Conservation (phyloP, 2,888 invertebrate genomes). For the Stegophylla sp. region DNA sequence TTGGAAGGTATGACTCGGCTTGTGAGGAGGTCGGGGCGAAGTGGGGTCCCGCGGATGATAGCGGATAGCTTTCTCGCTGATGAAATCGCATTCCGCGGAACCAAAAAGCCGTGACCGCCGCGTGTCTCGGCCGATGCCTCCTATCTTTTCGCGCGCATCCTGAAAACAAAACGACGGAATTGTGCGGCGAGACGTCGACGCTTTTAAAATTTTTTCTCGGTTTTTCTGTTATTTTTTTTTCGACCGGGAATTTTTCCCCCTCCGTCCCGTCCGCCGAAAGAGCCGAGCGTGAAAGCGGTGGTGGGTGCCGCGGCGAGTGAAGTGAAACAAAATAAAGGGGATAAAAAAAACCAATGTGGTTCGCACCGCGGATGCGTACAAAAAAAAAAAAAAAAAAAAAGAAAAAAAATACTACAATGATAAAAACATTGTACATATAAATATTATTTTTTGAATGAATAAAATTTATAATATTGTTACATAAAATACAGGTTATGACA, state of each 20-base stretch:
- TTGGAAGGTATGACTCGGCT: not conserved
- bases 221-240: not conserved
- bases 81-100: conserved; percentile 57
- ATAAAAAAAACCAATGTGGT: not conserved
- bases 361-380: not conserved
- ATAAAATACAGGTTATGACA: no score
- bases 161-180: conserved; percentile 41
- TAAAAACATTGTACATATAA: no score
- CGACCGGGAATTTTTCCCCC: not conserved
- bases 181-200: conserved; percentile 19
- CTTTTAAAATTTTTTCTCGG: conserved; percentile 8
- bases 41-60: not conserved
- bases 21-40: not conserved
- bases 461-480: no score
- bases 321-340: not conserved
- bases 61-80: conserved; percentile 44
- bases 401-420: not conserved
- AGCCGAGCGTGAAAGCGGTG: not conserved
- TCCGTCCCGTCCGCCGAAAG: not conserved
- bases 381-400: not conserved
- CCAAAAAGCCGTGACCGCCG: conserved; percentile 46
- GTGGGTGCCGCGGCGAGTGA: not conserved
- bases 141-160: not conserved
- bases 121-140: conserved; percentile 35
- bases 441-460: no score